A percentile compares a stretch with the other conserved stretches of the same genome.
phyloP scores from a whole-genome alignment of 2,888 invertebrate species.

The Andrena bicolor region DNA sequence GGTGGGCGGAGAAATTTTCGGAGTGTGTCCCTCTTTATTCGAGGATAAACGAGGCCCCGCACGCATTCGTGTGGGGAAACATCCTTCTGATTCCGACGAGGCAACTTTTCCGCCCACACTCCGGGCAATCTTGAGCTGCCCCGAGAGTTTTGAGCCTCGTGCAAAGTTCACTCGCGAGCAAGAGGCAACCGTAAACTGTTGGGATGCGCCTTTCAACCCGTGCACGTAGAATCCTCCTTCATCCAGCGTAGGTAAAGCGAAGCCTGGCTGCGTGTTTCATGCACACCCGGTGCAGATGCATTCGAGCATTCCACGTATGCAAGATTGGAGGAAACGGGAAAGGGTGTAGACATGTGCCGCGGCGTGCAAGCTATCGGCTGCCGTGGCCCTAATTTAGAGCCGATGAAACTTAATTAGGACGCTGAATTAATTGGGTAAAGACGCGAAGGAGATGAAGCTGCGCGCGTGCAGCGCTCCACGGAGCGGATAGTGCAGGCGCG shows the following conservation, averaged over 20 bases:
- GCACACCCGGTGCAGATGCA: slow-evolving; percentile 32
- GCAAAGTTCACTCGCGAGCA: no score
- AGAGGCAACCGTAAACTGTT: no score
- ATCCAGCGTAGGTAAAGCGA: neutral
- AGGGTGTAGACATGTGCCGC: slow-evolving; percentile 31
- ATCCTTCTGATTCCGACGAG: no score
- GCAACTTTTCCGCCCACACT: no score
- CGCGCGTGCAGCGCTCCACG: neutral
- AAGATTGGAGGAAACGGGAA: slow-evolving; percentile 17
- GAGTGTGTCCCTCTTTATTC: neutral
- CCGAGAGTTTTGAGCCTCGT: no score
- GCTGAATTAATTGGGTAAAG: slow-evolving; percentile 59
- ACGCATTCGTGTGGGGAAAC: no score
- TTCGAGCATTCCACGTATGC: slow-evolving; percentile 41
- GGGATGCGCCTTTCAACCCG: no score
- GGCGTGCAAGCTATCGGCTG: slow-evolving; percentile 20
- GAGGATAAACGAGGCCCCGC: neutral
- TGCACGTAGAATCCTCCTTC: no score
- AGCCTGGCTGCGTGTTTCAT: neutral
- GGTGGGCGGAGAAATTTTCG: neutral
- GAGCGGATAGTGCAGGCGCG: neutral
- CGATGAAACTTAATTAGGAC: slow-evolving; percentile 61
- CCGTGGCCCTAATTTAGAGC: slow-evolving; percentile 50
- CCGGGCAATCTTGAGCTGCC: no score
- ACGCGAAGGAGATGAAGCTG: slow-evolving; percentile 4